phyloP scores from a whole-genome alignment of 1,140 invertebrate species.

The Triops longicaudatus region DNA sequence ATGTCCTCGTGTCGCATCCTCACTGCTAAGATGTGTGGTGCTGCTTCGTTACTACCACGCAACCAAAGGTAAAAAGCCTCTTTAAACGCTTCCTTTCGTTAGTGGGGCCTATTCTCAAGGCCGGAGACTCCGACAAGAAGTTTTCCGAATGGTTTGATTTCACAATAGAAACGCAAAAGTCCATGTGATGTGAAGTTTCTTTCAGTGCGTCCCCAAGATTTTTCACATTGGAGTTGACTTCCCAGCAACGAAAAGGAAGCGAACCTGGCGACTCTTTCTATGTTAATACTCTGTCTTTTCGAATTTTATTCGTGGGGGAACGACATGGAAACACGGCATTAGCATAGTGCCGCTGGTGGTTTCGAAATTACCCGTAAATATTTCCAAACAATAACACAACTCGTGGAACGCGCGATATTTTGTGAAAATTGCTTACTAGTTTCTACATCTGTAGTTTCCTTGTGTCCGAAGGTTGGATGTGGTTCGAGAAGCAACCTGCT shows the following conservation, averaged over 20 bases:
- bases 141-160: neutral
- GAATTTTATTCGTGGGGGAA: neutral
- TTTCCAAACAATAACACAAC: too few species aligned
- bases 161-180: neutral
- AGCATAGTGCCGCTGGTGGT: too few species aligned
- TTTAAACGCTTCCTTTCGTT: neutral
- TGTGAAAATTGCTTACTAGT: too few species aligned
- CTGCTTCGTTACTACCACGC: neutral
- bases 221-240: neutral
- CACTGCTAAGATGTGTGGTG: neutral
- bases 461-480: neutral
- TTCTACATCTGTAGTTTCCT: neutral
- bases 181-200: neutral
- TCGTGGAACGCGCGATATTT: too few species aligned
- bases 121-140: neutral
- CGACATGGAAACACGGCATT: neutral
- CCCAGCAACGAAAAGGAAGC: neutral
- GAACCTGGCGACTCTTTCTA: neutral
- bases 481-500: neutral
- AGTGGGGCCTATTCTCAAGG: neutral
- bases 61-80: neutral
- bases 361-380: too few species aligned
- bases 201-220: neutral
- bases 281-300: neutral
- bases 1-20: neutral